These are phyloP conservation scores for Drosophila sucinea DNA, from an alignment of 1,140 invertebrate species.

Conservation along the genomic window DNA sequence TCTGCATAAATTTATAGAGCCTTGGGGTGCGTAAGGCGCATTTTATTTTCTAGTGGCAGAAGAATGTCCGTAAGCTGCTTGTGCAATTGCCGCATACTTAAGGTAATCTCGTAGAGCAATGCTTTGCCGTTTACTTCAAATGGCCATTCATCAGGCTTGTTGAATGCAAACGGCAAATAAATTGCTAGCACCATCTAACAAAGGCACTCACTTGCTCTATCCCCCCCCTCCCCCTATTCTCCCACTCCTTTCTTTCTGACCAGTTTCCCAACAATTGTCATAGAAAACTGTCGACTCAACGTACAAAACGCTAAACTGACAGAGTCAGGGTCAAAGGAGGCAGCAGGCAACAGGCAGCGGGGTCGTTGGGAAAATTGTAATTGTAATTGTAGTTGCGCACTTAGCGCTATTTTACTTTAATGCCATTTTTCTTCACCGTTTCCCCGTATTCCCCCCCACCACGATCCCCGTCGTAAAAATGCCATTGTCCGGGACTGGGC, in stretches of 20 bases:
- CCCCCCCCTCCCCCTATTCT: slow-evolving; percentile 2
- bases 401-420: slow-evolving; percentile 75
- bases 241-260: slow-evolving; percentile 34
- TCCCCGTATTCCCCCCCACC: too few relatives aligned
- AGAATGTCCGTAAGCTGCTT: slow-evolving; percentile 63
- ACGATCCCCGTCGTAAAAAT: slow-evolving; percentile 29
- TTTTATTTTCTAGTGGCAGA: slow-evolving; percentile 62
- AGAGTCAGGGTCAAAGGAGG: slow-evolving; percentile 18
- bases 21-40: slow-evolving; percentile 60
- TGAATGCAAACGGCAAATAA: slow-evolving; percentile 81
- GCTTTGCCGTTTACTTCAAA: slow-evolving; percentile 70
- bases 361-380: slow-evolving; percentile 49
- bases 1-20: slow-evolving; percentile 68
- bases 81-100: slow-evolving; percentile 81
- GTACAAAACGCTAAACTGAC: slow-evolving; percentile 23
- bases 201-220: slow-evolving; percentile 28
- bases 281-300: slow-evolving; percentile 68
- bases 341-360: neutral
- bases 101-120: slow-evolving; percentile 76
- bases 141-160: slow-evolving; percentile 79
- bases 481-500: slow-evolving; percentile 48
- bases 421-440: slow-evolving; percentile 46
- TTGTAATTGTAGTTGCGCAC: slow-evolving; percentile 76
- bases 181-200: slow-evolving; percentile 54
- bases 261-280: slow-evolving; percentile 70